Conservation (phyloP, 2,113 vertebrate genomes). For the Epinephelus fuscoguttatus region DNA sequence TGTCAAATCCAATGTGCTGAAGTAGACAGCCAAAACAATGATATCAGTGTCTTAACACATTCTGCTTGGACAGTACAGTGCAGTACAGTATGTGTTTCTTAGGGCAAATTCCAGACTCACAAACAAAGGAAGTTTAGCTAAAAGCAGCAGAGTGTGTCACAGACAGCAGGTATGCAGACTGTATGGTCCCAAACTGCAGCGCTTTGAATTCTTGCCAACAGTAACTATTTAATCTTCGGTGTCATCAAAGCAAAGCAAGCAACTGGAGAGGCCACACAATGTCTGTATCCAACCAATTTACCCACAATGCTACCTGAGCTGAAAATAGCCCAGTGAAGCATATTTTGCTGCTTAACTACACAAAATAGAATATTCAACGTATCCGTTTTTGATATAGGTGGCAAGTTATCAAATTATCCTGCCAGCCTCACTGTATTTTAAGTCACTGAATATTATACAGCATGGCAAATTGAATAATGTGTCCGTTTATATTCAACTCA, state of each 20-base stretch:
- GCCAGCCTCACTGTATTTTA: conserved; percentile 62
- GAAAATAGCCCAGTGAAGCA: conserved; percentile 71
- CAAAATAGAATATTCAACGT: conserved; percentile 76
- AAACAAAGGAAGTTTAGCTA: conserved; percentile 1
- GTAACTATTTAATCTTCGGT: conserved; percentile 75
- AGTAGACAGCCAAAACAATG: not conserved
- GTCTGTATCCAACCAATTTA: conserved; percentile 79
- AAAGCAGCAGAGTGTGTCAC: conserved; percentile 25
- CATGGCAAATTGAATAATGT: conserved; percentile 77
- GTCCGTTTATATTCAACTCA: conserved; percentile 74
- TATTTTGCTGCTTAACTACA: conserved; percentile 77
- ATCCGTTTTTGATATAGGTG: conserved; percentile 72
- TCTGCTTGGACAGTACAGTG: not conserved
- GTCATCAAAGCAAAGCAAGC: conserved; percentile 73
- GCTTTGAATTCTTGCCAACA: conserved; percentile 69
- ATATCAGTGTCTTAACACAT: too few species aligned
- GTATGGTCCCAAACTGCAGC: conserved; percentile 57
- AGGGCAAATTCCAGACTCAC: not conserved
- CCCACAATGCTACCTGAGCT: conserved; percentile 65
- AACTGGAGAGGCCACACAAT: conserved; percentile 60
- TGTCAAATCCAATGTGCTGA: not conserved
- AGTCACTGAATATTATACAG: conserved; percentile 68
- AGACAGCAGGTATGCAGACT: conserved; percentile 8
- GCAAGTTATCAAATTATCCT: conserved; percentile 64
- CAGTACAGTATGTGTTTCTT: not conserved